phyloP scores from a whole-genome alignment of 2,888 invertebrate genomes.

The Eudemis profundana region DNA sequence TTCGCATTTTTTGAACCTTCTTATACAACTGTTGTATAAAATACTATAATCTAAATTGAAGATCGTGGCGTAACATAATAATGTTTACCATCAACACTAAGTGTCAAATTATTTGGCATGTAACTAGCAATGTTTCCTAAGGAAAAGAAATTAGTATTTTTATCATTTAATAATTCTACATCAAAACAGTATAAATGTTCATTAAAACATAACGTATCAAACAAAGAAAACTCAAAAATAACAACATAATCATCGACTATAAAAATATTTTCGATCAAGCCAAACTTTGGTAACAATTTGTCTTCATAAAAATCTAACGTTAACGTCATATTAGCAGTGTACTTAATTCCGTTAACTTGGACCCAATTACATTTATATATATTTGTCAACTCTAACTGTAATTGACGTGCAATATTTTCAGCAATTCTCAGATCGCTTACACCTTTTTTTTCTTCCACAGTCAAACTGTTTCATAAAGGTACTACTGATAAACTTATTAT shows the following conservation, averaged over 20 bases:
- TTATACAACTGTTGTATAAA: too few species aligned
- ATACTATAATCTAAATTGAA: neutral
- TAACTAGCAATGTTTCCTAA: conserved; percentile 13
- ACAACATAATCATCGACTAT: neutral
- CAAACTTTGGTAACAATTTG: neutral
- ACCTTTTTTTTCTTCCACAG: neutral
- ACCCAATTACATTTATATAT: neutral
- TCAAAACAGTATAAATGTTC: neutral
- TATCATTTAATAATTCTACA: conserved; percentile 9
- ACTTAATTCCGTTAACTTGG: neutral
- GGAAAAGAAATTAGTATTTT: neutral
- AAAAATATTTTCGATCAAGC: neutral
- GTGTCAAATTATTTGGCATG: conserved; percentile 17
- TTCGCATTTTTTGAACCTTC: too few species aligned
- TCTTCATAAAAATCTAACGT: neutral
- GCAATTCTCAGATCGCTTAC: too few species aligned
- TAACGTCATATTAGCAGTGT: neutral
- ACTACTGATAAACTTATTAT: neutral
- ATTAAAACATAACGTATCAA: neutral
- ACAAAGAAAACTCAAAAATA: neutral
- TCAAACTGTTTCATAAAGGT: too few species aligned
- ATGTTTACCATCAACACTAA: conserved; percentile 16
- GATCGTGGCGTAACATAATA: conserved; percentile 7
- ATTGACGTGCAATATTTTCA: neutral
- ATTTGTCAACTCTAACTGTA: too few species aligned